These are phyloP conservation scores for Xerus inauris DNA, from an alignment of 2,113 vertebrate genomes.

Conservation along the genomic window DNA sequence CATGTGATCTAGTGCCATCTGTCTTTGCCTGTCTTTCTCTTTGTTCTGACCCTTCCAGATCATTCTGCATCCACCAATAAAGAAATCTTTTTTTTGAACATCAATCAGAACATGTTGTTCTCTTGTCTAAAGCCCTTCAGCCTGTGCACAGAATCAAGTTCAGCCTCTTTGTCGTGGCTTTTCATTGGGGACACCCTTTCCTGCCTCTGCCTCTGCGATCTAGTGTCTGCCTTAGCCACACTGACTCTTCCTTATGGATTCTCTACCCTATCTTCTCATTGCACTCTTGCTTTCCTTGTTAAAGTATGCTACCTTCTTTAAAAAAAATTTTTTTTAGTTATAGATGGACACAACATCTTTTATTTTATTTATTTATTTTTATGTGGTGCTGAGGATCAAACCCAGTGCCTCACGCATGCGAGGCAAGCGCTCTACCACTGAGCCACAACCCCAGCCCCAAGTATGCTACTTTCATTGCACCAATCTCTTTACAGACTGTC, in stretches of 20 bases:
- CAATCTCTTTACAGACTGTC: background rate
- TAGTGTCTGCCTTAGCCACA: background rate
- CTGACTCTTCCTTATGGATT: background rate
- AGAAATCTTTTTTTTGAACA: background rate
- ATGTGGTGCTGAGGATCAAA: no score
- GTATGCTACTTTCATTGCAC: background rate
- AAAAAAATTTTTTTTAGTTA: no score
- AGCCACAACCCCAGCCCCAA: no score
- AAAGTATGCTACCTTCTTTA: background rate
- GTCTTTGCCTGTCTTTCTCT: background rate
- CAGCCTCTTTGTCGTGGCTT: background rate
- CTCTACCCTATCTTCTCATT: background rate
- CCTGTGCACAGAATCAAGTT: background rate
- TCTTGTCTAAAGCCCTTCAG: background rate
- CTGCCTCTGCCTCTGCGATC: background rate
- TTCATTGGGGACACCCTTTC: background rate
- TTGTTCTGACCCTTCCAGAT: background rate
- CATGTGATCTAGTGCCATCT: background rate
- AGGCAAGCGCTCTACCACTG: no score
- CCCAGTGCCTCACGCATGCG: no score
- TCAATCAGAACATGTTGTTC: background rate
- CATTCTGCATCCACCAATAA: background rate
- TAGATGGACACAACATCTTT: no score
- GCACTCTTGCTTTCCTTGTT: background rate
- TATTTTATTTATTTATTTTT: no score